Evolutionary conservation across 2,797 vertebrate species (phyloP).

Genomic region (Cirrhinus mrigala): DNA sequence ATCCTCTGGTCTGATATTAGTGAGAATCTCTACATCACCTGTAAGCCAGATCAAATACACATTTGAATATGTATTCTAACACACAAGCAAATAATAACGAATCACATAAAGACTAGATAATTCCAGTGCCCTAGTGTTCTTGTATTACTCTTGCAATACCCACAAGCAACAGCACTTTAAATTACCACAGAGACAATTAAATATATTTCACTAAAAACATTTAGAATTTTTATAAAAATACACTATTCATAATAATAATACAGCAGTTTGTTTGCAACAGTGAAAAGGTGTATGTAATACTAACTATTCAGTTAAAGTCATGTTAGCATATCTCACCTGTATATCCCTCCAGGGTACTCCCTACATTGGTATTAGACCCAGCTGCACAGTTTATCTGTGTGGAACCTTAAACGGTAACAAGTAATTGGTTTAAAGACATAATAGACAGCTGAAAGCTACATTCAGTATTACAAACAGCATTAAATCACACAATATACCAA

Average conservation of each 20-base stretch:
- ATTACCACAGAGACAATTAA: not conserved
- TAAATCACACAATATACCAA: not conserved
- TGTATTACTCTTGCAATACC: not conserved
- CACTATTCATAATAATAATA: no score
- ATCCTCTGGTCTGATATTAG: constrained; percentile 56
- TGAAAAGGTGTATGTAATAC: not conserved
- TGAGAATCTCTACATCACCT: constrained; percentile 74
- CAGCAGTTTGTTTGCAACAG: not conserved
- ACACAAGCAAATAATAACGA: not conserved
- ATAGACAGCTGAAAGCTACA: not conserved
- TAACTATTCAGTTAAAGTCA: not conserved
- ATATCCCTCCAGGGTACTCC: constrained; percentile 62
- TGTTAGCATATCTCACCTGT: constrained; percentile 58
- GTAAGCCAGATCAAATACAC: not conserved
- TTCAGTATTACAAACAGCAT: no score
- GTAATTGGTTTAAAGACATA: not conserved
- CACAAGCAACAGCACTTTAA: not conserved
- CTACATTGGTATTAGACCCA: accelerated
- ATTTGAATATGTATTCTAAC: not conserved
- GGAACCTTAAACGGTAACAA: constrained; percentile 17
- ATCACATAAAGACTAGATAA: not conserved
- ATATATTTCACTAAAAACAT: no score
- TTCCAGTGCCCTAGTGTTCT: not conserved
- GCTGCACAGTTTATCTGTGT: constrained; percentile 55
- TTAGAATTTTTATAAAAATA: no score